These are phyloP conservation scores for Saiga tatarica DNA, from an alignment of 2,113 vertebrate species.

Conservation along the genomic window DNA sequence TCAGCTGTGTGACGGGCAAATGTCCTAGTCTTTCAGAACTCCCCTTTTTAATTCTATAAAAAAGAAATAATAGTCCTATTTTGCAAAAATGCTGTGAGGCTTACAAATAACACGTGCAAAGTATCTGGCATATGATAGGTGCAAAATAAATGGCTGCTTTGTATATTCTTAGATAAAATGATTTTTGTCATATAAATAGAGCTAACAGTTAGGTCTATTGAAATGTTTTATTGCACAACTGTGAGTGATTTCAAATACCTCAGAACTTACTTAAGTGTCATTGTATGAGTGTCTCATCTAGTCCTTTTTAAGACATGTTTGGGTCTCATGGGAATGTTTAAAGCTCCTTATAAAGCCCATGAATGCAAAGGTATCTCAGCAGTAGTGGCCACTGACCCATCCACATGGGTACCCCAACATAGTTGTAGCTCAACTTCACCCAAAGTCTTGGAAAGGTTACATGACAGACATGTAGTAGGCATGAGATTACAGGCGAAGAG, in stretches of 20 bases:
- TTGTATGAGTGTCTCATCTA: neutral
- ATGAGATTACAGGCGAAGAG: constrained; percentile 68
- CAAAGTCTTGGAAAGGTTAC: constrained; percentile 65
- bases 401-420: neutral
- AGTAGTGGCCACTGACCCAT: neutral
- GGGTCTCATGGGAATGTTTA: neutral
- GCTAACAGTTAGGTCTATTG: neutral
- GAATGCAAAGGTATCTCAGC: neutral
- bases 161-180: neutral
- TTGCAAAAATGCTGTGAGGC: neutral
- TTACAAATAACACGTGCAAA: neutral
- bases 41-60: neutral
- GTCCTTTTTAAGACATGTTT: neutral
- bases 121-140: neutral
- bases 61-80: constrained; percentile 22
- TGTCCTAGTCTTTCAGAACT: neutral
- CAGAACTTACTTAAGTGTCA: neutral
- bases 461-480: constrained; percentile 58
- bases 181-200: neutral
- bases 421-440: constrained; percentile 38
- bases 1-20: neutral
- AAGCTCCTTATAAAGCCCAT: neutral
- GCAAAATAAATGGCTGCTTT: neutral
- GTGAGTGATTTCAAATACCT: neutral
- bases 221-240: neutral